phyloP scores from a whole-genome alignment of 1,140 invertebrate species.

The Saccostrea glomerata region DNA sequence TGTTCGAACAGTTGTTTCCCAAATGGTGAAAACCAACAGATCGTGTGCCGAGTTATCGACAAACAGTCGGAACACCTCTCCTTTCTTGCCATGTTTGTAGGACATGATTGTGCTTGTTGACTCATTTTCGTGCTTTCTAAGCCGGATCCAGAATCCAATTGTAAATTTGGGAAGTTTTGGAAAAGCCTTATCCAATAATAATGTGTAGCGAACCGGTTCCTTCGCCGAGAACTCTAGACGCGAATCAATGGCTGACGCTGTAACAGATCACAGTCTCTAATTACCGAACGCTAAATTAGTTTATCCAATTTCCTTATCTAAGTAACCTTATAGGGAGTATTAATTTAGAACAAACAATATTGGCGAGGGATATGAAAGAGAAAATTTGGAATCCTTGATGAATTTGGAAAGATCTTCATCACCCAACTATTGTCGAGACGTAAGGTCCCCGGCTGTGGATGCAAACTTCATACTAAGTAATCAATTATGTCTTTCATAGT shows the following conservation, averaged over 20 bases:
- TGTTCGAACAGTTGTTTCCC: conserved; percentile 60
- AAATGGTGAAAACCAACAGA: conserved; percentile 64
- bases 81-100: conserved; percentile 66
- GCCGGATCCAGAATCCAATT: conserved; percentile 74
- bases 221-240: conserved; percentile 73
- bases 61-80: conserved; percentile 46
- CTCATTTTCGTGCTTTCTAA: conserved; percentile 58
- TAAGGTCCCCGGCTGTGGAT: background rate
- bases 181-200: conserved; percentile 75
- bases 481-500: background rate
- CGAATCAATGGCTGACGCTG: conserved; percentile 77
- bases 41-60: conserved; percentile 53
- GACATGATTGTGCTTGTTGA: conserved; percentile 71
- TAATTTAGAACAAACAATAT: conserved; percentile 3
- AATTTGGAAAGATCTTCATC: background rate
- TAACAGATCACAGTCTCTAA: conserved; percentile 36
- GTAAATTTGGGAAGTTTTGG: conserved; percentile 74
- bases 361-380: background rate
- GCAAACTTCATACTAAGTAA: background rate
- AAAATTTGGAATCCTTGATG: background rate
- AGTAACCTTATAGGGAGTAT: conserved; percentile 18
- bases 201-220: conserved; percentile 71
- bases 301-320: conserved; percentile 29
- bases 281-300: conserved; percentile 3
- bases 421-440: background rate